phyloP scores from a whole-genome alignment of 2,888 invertebrate genomes.

The Tanytarsus gracilentus region DNA sequence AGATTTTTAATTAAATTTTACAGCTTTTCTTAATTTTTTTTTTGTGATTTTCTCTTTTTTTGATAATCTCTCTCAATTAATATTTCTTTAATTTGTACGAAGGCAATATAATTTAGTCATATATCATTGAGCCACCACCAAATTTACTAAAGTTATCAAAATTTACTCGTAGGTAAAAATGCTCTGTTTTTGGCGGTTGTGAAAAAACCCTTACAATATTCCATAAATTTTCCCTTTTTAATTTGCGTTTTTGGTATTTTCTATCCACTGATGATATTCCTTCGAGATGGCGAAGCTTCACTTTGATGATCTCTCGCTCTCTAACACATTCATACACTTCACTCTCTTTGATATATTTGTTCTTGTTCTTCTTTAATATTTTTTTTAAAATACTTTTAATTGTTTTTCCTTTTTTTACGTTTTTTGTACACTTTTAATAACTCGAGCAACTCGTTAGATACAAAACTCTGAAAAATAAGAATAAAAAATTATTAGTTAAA shows the following conservation, averaged over 20 bases:
- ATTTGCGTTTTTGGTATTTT: constrained; percentile 1
- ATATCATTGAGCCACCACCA: constrained; percentile 28
- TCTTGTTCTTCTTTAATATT: not conserved
- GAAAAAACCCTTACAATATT: constrained; percentile 6
- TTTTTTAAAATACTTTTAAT: constrained; percentile 19
- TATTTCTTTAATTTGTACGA: constrained; percentile 27
- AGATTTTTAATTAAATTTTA: constrained; percentile 5
- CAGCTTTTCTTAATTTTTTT: constrained; percentile 2
- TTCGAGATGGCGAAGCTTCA: constrained; percentile 9
- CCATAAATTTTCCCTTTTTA: not conserved
- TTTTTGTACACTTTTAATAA: constrained; percentile 28
- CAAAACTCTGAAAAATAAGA: constrained; percentile 22
- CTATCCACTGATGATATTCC: constrained; percentile 3
- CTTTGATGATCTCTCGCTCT: not conserved
- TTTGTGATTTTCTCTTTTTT: constrained; percentile 12
- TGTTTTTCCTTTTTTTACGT: constrained; percentile 8
- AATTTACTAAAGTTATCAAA: not conserved
- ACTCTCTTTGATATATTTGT: not conserved
- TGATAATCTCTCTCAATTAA: constrained; percentile 28
- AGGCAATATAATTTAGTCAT: constrained; percentile 25
- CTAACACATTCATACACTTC: constrained; percentile 6
- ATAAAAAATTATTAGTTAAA: not conserved
- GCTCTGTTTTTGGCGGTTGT: constrained; percentile 5
- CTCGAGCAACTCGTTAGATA: constrained; percentile 18
- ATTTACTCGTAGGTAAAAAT: constrained; percentile 12